Evolutionary conservation across 2,797 vertebrate species (phyloP).

Genomic region (Hydrolagus colliei): DNA sequence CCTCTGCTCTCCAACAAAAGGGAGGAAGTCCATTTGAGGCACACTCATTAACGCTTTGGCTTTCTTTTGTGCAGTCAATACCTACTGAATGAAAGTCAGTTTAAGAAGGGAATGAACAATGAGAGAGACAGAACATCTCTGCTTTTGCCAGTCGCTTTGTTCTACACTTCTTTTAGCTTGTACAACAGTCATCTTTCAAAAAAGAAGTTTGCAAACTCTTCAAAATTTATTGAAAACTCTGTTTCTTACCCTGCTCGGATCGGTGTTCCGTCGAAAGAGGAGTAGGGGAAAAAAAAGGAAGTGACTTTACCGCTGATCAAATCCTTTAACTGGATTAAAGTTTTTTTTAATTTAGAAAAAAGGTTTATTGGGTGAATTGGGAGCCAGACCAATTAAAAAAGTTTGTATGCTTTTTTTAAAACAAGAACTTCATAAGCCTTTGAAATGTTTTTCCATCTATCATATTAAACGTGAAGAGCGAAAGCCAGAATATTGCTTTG

Average conservation of each 20-base stretch:
- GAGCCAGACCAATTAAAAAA: background rate
- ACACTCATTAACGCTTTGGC: constrained; percentile 4
- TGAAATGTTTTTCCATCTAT: too few species aligned
- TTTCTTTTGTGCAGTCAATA: constrained; percentile 11
- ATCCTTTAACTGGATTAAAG: background rate
- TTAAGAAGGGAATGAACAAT: constrained; percentile 21
- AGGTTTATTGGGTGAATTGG: background rate
- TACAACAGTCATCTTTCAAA: too few species aligned
- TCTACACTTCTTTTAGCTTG: constrained; percentile 14
- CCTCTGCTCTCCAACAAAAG: constrained; percentile 19
- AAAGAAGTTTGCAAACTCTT: background rate
- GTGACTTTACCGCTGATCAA: constrained; percentile 8
- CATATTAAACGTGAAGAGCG: too few species aligned
- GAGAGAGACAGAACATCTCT: background rate
- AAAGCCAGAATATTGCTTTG: too few species aligned
- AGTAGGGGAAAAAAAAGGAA: background rate
- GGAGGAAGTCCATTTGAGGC: constrained; percentile 12
- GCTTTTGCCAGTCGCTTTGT: constrained; percentile 9
- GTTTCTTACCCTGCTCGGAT: background rate
- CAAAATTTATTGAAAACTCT: background rate
- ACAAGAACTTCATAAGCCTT: too few species aligned
- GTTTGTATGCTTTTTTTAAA: too few species aligned
- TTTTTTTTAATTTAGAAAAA: background rate
- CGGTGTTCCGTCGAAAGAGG: constrained; percentile 1
- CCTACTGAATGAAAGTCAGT: constrained; percentile 1